Conservation (phyloP, 2,113 vertebrate genomes). For the Trachemys scripta region DNA sequence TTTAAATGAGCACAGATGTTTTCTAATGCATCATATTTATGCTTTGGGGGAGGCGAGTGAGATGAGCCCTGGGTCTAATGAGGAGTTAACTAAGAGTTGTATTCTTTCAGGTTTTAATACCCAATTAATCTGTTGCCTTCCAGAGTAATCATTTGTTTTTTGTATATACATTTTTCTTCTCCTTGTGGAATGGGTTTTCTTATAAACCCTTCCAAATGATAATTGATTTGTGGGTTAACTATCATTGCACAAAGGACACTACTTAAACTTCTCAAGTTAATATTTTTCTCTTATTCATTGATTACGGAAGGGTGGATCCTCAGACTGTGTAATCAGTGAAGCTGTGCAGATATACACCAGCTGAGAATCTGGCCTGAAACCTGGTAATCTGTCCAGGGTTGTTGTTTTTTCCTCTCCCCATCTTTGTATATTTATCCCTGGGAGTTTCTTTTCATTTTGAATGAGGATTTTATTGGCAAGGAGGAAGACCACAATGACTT, state of each 20-base stretch:
- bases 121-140: not conserved
- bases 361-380: not conserved
- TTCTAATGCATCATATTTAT: not conserved
- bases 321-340: not conserved
- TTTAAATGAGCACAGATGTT: not conserved
- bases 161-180: not conserved
- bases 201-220: not conserved
- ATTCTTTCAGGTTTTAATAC: not conserved
- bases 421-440: accelerated
- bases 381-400: not conserved
- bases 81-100: not conserved
- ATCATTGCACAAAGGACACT: not conserved
- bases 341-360: not conserved
- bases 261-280: not conserved
- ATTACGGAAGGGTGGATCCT: not conserved
- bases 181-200: not conserved
- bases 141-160: not conserved
- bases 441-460: accelerated
- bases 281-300: not conserved
- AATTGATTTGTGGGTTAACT: accelerated
- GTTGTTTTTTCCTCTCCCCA: not conserved
- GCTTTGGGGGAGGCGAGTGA: not conserved
- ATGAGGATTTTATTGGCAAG: not conserved
- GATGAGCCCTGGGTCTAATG: not conserved
- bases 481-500: not conserved